phyloP scores from a whole-genome alignment of 1,140 invertebrate genomes.

The Calosoma granatense region DNA sequence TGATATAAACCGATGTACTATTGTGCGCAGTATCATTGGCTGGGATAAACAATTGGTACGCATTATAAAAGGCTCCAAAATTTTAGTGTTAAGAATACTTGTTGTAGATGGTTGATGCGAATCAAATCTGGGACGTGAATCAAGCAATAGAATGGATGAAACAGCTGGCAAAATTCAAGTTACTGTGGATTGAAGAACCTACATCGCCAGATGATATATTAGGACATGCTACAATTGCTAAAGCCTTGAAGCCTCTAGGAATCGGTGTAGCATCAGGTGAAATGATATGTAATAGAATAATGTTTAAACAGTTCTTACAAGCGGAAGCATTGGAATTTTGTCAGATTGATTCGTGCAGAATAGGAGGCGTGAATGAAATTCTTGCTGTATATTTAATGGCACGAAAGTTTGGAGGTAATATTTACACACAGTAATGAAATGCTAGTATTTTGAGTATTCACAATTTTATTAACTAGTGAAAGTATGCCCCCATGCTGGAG shows the following conservation, averaged over 20 bases:
- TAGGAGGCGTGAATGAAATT: constrained; percentile 84
- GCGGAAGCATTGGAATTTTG: constrained; percentile 71
- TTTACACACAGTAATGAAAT: not conserved
- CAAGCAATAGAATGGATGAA: constrained; percentile 82
- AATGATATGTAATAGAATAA: constrained; percentile 81
- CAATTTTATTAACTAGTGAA: constrained; percentile 72
- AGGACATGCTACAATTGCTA: constrained; percentile 65
- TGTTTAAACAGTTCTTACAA: constrained; percentile 88
- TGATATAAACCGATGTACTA: constrained; percentile 58
- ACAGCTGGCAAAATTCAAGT: constrained; percentile 58
- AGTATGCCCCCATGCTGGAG: constrained; percentile 88
- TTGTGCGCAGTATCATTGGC: constrained; percentile 70
- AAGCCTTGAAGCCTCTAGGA: constrained; percentile 51
- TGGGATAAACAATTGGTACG: constrained; percentile 58
- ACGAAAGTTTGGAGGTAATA: constrained; percentile 53
- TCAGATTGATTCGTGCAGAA: constrained; percentile 80
- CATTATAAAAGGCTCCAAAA: too few relatives aligned
- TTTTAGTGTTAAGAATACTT: too few relatives aligned
- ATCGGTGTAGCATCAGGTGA: constrained; percentile 86
- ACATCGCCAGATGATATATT: constrained; percentile 85
- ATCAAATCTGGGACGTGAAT: constrained; percentile 82
- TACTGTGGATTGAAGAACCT: constrained; percentile 87
- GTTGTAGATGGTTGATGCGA: constrained; percentile 77
- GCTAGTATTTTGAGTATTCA: not conserved
- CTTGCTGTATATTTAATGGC: constrained; percentile 84